Conservation (phyloP, 2,888 invertebrate species). For the Tanypteryx hageni region DNA sequence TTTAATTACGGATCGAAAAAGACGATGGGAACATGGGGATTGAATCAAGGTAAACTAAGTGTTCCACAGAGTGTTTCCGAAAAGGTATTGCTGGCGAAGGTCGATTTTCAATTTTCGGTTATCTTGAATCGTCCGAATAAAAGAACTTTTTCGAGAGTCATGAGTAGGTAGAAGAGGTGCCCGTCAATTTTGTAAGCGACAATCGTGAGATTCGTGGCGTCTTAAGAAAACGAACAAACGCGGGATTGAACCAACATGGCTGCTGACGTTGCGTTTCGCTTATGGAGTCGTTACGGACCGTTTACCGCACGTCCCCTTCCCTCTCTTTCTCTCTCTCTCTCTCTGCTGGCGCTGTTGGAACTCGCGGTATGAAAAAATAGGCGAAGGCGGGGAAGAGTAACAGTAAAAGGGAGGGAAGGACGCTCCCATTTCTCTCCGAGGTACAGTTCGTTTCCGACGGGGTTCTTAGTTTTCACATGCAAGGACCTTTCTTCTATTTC, state of each 20-base stretch:
- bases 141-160: background rate
- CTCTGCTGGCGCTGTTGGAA: background rate
- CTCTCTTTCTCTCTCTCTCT: background rate
- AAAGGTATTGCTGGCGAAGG: background rate
- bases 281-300: conserved; percentile 9
- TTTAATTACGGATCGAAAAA: too few relatives aligned
- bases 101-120: background rate
- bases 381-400: background rate
- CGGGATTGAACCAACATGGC: too few relatives aligned
- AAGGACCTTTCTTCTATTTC: background rate
- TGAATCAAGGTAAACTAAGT: too few relatives aligned
- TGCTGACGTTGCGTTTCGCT: background rate
- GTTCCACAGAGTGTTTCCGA: too few relatives aligned
- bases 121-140: background rate
- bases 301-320: background rate
- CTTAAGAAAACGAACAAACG: background rate
- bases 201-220: background rate
- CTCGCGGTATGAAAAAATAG: background rate
- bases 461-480: background rate
- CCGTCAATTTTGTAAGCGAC: background rate
- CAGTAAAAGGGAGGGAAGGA: background rate
- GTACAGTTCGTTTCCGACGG: background rate
- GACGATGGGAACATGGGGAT: too few relatives aligned
- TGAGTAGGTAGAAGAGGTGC: background rate
- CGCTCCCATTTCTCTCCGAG: background rate